Evolutionary conservation across 2,797 vertebrate species (phyloP).

Genomic region (Australoheros facetus): DNA sequence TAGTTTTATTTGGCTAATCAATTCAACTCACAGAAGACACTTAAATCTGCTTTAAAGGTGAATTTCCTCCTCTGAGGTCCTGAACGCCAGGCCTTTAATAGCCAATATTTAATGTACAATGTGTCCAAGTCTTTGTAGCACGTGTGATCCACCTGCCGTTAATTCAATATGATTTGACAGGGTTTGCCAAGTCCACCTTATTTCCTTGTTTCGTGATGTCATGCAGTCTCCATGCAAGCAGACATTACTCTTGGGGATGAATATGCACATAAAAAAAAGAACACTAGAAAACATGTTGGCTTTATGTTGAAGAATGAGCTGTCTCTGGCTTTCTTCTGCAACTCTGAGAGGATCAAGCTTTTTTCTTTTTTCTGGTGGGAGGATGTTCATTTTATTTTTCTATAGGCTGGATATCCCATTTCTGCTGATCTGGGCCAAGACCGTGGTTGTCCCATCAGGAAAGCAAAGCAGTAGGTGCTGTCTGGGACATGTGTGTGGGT

Average conservation of each 20-base stretch:
- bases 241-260: constrained; percentile 28
- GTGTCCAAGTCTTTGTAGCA: neutral
- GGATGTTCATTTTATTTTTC: constrained; percentile 41
- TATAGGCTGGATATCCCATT: constrained; percentile 18
- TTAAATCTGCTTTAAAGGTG: constrained; percentile 30
- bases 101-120: neutral
- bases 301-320: constrained; percentile 40
- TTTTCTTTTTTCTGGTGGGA: constrained; percentile 26
- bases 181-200: constrained; percentile 52
- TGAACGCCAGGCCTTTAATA: neutral
- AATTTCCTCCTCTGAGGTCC: neutral
- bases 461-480: constrained; percentile 28
- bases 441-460: constrained; percentile 31
- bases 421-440: constrained; percentile 33
- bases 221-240: constrained; percentile 18
- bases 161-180: constrained; percentile 44
- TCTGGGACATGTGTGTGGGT: constrained; percentile 56
- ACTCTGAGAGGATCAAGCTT: constrained; percentile 60
- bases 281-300: constrained; percentile 21
- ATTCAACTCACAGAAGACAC: constrained; percentile 28
- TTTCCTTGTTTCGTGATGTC: constrained; percentile 21
- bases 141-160: constrained; percentile 8
- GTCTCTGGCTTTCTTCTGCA: constrained; percentile 43
- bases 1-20: constrained; percentile 12
- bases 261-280: constrained; percentile 24